phyloP scores from a whole-genome alignment of 2,113 vertebrate genomes.

The Carassius carassius region DNA sequence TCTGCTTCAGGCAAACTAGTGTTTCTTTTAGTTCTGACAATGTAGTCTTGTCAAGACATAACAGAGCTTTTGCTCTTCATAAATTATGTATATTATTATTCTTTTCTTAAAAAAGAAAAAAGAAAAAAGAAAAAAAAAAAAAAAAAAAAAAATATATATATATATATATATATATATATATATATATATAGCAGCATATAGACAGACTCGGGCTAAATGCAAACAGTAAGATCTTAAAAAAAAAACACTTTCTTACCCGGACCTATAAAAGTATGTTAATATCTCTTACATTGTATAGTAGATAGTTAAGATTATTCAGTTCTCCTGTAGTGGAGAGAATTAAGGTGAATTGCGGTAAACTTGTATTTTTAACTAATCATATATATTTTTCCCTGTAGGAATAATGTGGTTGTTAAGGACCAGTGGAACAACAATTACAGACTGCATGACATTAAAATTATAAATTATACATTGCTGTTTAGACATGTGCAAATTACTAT shows the following conservation, averaged over 20 bases:
- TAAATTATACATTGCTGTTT: not conserved
- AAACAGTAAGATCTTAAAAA: not conserved
- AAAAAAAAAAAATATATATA: too few relatives aligned
- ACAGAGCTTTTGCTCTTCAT: not conserved
- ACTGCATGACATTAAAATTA: not conserved
- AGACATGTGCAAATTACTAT: not conserved
- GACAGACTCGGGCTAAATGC: not conserved
- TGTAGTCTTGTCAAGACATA: not conserved
- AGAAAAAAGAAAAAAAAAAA: too few relatives aligned
- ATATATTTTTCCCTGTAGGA: not conserved
- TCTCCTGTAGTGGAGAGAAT: not conserved
- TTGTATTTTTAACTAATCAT: not conserved
- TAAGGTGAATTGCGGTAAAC: not conserved
- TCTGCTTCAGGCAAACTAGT: constrained; percentile 10
- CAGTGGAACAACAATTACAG: not conserved
- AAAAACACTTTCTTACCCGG: too few relatives aligned
- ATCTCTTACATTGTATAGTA: not conserved
- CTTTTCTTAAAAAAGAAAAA: not conserved
- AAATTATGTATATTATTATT: not conserved
- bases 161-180: too few relatives aligned
- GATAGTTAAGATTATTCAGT: too few relatives aligned
- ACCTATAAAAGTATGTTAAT: not conserved
- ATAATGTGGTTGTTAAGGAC: not conserved
- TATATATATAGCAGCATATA: not conserved
- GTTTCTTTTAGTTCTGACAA: constrained; percentile 6